Evolutionary conservation across 2,113 vertebrate species (phyloP).

Genomic region (Beaufortia kweichowensis): DNA sequence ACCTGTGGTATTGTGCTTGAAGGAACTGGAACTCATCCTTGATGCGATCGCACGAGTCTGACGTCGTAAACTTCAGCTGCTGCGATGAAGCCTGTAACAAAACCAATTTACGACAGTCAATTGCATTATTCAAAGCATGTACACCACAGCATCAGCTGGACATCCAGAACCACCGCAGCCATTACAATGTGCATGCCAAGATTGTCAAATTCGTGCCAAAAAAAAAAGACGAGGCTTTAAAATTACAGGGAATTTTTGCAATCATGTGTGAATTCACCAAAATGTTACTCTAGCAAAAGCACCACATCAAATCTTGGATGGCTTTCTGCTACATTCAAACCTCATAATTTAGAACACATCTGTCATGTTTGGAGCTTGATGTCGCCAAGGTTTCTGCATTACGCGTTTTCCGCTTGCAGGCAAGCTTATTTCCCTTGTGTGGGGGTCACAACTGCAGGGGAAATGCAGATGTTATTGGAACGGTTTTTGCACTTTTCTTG

Average conservation of each 20-base stretch:
- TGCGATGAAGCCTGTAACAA: conserved; percentile 83
- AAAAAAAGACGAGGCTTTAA: conserved; percentile 3
- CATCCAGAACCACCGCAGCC: not conserved
- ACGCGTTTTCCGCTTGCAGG: conserved; percentile 13
- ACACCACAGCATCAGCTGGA: conserved; percentile 15
- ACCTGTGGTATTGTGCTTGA: conserved; percentile 98
- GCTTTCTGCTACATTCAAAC: conserved; percentile 25
- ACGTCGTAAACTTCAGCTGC: conserved; percentile 96
- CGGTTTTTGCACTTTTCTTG: conserved; percentile 19
- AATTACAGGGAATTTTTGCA: not conserved
- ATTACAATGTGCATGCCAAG: not conserved
- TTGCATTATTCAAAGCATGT: conserved; percentile 23
- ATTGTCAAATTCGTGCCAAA: not conserved
- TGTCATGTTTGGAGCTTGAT: conserved; percentile 24
- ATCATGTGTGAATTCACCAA: conserved; percentile 26
- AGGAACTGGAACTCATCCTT: conserved; percentile 98
- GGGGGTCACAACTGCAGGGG: conserved; percentile 33
- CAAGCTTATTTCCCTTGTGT: conserved; percentile 51
- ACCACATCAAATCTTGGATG: conserved; percentile 10
- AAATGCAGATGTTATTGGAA: conserved; percentile 31
- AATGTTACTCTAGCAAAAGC: not conserved
- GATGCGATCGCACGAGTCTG: conserved; percentile 97
- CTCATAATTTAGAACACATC: conserved; percentile 24
- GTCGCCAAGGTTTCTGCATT: conserved; percentile 25
- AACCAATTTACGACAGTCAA: conserved; percentile 45